Conservation (phyloP, 2,888 invertebrate genomes). For the Drosophila bunnanda region DNA sequence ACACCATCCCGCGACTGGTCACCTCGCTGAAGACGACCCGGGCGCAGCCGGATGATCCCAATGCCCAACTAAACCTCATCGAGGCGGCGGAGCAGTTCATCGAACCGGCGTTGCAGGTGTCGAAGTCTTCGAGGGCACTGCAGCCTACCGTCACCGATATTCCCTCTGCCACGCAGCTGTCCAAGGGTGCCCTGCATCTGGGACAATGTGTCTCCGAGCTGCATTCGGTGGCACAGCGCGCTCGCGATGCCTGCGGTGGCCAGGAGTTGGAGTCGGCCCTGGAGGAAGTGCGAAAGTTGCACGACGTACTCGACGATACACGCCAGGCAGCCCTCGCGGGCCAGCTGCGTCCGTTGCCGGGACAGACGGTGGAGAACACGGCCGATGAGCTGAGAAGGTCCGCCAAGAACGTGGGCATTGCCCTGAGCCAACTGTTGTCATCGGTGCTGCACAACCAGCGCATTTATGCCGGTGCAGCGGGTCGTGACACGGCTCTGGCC, state of each 20-base stretch:
- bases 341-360: constrained; percentile 92
- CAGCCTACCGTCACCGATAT: constrained; percentile 93
- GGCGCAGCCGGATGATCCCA: constrained; percentile 89
- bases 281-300: constrained; percentile 91
- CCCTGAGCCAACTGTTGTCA: constrained; percentile 93
- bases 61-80: constrained; percentile 92
- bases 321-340: constrained; percentile 90
- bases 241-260: constrained; percentile 92
- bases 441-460: constrained; percentile 93
- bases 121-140: constrained; percentile 91
- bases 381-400: constrained; percentile 85
- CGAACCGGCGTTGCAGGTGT: constrained; percentile 90
- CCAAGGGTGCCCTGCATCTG: constrained; percentile 83
- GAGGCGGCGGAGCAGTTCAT: constrained; percentile 93
- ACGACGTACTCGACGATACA: constrained; percentile 92
- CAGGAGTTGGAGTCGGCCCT: constrained; percentile 94
- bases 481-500: constrained; percentile 91
- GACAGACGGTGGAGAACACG: constrained; percentile 89
- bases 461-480: constrained; percentile 92
- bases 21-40: constrained; percentile 91
- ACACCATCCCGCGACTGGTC: constrained; percentile 92
- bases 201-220: constrained; percentile 84
- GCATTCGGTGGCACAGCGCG: constrained; percentile 87
- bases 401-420: constrained; percentile 91
- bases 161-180: constrained; percentile 90